A percentile compares a stretch with the other conserved stretches of the same genome.
Conservation (phyloP, 2,113 vertebrate genomes). For the Gila orcuttii region DNA sequence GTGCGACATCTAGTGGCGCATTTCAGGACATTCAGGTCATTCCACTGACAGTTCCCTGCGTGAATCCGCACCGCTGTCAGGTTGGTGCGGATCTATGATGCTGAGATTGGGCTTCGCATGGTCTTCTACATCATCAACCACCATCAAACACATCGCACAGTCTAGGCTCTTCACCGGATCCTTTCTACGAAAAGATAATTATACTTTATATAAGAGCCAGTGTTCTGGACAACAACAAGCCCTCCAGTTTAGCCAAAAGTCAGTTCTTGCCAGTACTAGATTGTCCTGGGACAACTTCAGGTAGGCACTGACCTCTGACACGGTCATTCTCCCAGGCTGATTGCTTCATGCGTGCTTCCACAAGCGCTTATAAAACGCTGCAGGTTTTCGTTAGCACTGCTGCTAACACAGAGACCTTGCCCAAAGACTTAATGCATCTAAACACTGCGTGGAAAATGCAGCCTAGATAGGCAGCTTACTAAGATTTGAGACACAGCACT, state of each 20-base stretch:
- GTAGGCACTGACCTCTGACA: constrained; percentile 62
- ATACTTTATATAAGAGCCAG: not conserved
- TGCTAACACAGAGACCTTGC: not conserved
- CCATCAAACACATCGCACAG: constrained; percentile 41
- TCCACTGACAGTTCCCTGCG: not conserved
- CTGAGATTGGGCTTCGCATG: constrained; percentile 63
- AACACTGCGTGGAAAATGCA: too few relatives aligned
- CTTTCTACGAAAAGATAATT: not conserved
- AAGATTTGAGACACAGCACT: not conserved
- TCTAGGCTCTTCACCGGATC: constrained; percentile 43
- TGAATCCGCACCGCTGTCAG: not conserved
- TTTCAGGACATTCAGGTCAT: not conserved
- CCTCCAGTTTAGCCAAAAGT: constrained; percentile 38
- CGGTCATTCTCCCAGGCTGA: not conserved
- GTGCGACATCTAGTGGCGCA: constrained; percentile 37
- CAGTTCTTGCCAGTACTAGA: constrained; percentile 28
- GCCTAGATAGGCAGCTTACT: not conserved
- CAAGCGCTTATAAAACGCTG: not conserved
- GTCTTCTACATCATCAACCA: constrained; percentile 49
- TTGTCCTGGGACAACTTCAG: constrained; percentile 61
- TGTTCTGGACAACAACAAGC: constrained; percentile 31
- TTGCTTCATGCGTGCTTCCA: not conserved
- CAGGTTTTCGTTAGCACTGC: not conserved
- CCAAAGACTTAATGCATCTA: too few relatives aligned
- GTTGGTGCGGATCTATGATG: constrained; percentile 65